Evolutionary conservation across 2,888 invertebrate genomes (phyloP).

Genomic region (Tachina grossa): DNA sequence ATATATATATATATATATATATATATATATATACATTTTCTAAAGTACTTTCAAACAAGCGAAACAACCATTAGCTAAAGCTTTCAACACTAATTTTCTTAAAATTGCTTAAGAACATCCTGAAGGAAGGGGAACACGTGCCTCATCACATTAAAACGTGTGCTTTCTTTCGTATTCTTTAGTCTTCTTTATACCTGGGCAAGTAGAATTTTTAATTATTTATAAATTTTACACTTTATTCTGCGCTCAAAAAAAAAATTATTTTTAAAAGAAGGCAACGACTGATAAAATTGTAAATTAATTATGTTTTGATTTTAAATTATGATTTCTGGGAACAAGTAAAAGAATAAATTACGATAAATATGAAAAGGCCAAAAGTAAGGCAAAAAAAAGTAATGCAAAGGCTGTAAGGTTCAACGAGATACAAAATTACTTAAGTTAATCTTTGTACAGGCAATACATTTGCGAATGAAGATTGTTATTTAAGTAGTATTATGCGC

Average conservation of each 20-base stretch:
- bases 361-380: background rate
- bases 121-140: constrained; percentile 50
- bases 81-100: constrained; percentile 66
- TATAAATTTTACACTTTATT: constrained; percentile 6
- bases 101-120: constrained; percentile 14
- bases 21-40: constrained; percentile 44
- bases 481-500: too few species aligned
- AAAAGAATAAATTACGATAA: background rate
- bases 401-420: background rate
- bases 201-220: constrained; percentile 24
- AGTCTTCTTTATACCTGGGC: constrained; percentile 16
- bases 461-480: too few species aligned
- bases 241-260: background rate
- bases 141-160: constrained; percentile 8
- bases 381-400: too few species aligned
- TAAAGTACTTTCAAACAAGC: constrained; percentile 65
- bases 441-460: too few species aligned
- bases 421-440: too few species aligned
- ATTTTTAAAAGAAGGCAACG: background rate
- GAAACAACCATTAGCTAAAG: constrained; percentile 64
- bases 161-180: background rate
- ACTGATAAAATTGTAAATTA: constrained; percentile 33
- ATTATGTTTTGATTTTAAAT: constrained; percentile 37
- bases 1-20: constrained; percentile 13
- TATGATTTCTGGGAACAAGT: background rate